Evolutionary conservation across 2,113 vertebrate genomes (phyloP), one percentile per base, ranked within the genome.

Genomic region (Progne subis): DNA sequence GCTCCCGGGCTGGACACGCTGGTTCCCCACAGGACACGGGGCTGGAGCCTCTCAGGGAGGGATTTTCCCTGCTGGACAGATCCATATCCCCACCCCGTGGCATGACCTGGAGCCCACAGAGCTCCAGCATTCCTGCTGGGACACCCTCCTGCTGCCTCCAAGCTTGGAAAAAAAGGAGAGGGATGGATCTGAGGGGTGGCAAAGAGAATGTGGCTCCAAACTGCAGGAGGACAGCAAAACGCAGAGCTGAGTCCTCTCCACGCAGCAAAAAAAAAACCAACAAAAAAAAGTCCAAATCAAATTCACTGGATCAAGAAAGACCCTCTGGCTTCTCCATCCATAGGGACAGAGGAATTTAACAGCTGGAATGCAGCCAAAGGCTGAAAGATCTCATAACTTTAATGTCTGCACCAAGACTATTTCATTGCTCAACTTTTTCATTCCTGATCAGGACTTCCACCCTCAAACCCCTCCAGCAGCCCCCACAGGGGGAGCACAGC

Each of bases 81-180:
- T 82, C 97, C 96, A 98, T 93, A 98, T 76, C 97, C 97, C 98
- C 98, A 98, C 98, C 98, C 97, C 98, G 98, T 98, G 98, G 98
- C 97, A 97, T 72, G 56, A 67, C 72, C 82, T 18, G 65, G 70
- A 90, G 69, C 52, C 85, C 74, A 74, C 61, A 50, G 93, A 88
- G 80, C 63, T 81, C 15, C 5, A 88, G 59, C 67, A 50, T 86
- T 37, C n/a, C 75, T 68, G 61, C 49, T 53, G 69, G 96, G 96
- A 87, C 92, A 95, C 53, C 47, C 67, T 81, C 81, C 94, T 94
- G 94, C 93, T 94, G 94, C 75, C 95, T 92, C 94, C 89, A 46
- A 59, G 86, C 55, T 77, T 49, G 19, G 29, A 11, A 5, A 28
- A 25, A 19, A 56, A 37, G 11, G 5, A 63, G 28, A 32, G n/a